These are phyloP conservation scores for Epizoanthus illoricatus DNA, from an alignment of 92 coral and sea anemone genomes.

Conservation along the genomic window DNA sequence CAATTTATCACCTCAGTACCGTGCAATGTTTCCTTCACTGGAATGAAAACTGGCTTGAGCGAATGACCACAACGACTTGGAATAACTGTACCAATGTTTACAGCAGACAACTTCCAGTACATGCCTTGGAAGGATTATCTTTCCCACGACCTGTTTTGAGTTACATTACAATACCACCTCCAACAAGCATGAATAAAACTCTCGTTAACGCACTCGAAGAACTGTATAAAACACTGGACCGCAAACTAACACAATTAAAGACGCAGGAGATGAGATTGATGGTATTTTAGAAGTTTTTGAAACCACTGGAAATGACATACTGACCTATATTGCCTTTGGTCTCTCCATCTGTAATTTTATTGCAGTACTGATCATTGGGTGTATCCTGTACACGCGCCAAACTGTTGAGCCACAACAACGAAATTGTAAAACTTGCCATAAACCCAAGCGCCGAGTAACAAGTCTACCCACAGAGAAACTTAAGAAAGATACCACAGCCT, in stretches of 20 bases:
- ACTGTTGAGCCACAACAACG: too few relatives aligned
- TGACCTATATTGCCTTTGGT: neutral
- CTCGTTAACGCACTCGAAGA: too few relatives aligned
- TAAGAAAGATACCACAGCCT: too few relatives aligned
- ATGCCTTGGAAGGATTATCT: constrained; percentile 26
- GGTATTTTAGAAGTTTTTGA: neutral
- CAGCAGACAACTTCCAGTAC: neutral
- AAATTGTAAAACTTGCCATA: too few relatives aligned
- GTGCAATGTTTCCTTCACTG: too few relatives aligned
- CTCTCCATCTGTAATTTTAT: too few relatives aligned
- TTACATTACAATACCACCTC: neutral
- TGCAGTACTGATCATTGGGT: too few relatives aligned
- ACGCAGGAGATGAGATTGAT: neutral
- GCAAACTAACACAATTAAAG: neutral
- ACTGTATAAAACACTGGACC: constrained; percentile 6
- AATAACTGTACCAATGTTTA: constrained; percentile 33
- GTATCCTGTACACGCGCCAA: too few relatives aligned
- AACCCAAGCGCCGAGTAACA: too few relatives aligned
- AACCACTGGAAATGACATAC: neutral
- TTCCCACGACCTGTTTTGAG: neutral
- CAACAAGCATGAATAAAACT: too few relatives aligned
- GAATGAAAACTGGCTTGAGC: too few relatives aligned
- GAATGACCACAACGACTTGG: neutral
- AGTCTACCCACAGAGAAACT: too few relatives aligned
- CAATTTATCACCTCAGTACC: constrained; percentile 51